These are phyloP conservation scores for Elysia crispata DNA, from an alignment of 2,888 invertebrate genomes.

Conservation along the genomic window DNA sequence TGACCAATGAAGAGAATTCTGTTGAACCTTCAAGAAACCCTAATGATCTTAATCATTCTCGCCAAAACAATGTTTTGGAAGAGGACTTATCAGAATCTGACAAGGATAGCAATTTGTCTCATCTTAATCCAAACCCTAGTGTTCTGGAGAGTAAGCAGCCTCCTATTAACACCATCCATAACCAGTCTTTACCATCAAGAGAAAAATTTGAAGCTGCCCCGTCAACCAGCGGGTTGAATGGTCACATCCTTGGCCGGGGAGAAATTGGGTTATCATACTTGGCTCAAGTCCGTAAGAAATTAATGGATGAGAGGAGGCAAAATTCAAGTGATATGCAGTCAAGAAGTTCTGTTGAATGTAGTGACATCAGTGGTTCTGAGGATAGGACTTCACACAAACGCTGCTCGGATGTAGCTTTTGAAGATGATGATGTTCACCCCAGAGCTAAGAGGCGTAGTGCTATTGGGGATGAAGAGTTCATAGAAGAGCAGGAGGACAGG, in stretches of 20 bases:
- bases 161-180: too few species aligned
- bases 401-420: conserved; percentile 27
- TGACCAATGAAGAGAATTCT: neutral
- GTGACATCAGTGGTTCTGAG: neutral
- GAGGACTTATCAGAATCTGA: too few species aligned
- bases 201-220: too few species aligned
- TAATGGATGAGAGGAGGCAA: neutral
- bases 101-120: too few species aligned
- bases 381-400: neutral
- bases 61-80: neutral
- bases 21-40: conserved; percentile 15
- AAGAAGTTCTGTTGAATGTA: neutral
- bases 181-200: too few species aligned
- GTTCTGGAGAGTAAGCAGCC: too few species aligned
- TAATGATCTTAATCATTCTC: neutral
- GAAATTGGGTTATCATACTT: conserved; percentile 31
- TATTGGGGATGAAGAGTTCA: too few species aligned
- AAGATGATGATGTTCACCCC: neutral
- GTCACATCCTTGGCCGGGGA: conserved; percentile 39
- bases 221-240: neutral
- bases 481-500: neutral
- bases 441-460: too few species aligned
- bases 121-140: too few species aligned
- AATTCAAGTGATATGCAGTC: neutral
- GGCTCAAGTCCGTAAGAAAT: conserved; percentile 31